Conservation (phyloP, 2,888 invertebrate genomes). For the Amblyjoppa fuscipennis region DNA sequence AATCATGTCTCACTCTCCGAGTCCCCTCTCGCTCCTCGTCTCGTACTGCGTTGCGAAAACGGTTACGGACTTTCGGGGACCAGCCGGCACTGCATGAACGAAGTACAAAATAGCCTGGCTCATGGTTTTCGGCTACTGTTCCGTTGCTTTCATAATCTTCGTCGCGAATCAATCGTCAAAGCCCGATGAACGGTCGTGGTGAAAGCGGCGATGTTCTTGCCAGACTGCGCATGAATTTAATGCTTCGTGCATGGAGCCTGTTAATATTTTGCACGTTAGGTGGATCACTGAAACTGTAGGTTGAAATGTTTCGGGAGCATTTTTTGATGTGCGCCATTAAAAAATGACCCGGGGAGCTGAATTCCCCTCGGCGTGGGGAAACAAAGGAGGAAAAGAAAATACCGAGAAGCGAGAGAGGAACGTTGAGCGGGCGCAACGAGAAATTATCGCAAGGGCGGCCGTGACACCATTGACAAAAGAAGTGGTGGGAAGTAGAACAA, state of each 20-base stretch:
- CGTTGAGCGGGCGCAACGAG: slow-evolving; percentile 51
- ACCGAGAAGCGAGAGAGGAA: slow-evolving; percentile 50
- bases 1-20: slow-evolving; percentile 74
- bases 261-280: not conserved
- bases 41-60: slow-evolving; percentile 38
- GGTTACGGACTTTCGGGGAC: slow-evolving; percentile 56
- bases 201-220: too few relatives aligned
- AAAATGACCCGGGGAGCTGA: not conserved
- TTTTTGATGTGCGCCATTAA: not conserved
- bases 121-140: not conserved
- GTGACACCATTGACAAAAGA: slow-evolving; percentile 61
- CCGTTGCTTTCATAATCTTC: slow-evolving; percentile 15
- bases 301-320: not conserved
- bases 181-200: not conserved
- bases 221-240: too few relatives aligned
- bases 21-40: slow-evolving; percentile 16
- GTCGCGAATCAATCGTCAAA: not conserved
- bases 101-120: slow-evolving; percentile 52
- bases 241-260: too few relatives aligned
- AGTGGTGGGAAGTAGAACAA: slow-evolving; percentile 53
- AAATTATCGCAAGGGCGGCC: slow-evolving; percentile 55
- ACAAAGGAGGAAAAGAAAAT: slow-evolving; percentile 50
- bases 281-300: not conserved
- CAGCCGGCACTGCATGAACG: slow-evolving; percentile 44
- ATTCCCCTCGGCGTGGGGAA: not conserved